A percentile compares a stretch with the other conserved stretches of the same genome.
These are phyloP conservation scores for Morphnarchus princeps DNA, from an alignment of 2,113 vertebrate species.

Conservation along the genomic window DNA sequence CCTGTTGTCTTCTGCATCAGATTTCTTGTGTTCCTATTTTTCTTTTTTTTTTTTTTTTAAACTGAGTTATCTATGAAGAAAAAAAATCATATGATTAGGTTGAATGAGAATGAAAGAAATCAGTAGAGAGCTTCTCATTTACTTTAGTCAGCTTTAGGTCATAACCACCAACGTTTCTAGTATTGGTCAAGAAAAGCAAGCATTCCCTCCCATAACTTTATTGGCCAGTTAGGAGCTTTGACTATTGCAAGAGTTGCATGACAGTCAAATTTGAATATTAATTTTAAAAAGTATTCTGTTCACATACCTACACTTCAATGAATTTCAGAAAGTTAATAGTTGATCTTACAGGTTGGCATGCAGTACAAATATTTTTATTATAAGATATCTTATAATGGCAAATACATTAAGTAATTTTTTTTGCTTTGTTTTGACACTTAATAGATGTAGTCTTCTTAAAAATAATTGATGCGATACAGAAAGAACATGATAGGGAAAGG, in stretches of 20 bases:
- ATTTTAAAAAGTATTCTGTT: not conserved
- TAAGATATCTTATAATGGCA: not conserved
- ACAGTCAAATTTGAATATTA: not conserved
- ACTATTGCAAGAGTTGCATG: not conserved
- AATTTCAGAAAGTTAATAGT: not conserved
- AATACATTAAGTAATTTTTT: not conserved
- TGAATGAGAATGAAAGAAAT: not conserved
- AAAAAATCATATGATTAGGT: not conserved
- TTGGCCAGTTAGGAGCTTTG: not conserved
- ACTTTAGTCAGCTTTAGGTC: not conserved
- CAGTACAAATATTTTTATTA: not conserved
- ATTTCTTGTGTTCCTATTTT: not conserved
- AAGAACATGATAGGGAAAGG: not conserved
- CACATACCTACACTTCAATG: not conserved
- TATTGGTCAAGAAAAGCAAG: not conserved
- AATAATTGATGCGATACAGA: not conserved
- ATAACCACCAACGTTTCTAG: not conserved
- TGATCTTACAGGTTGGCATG: not conserved
- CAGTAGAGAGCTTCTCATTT: not conserved
- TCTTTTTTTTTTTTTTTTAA: fast-evolving
- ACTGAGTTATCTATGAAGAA: not conserved
- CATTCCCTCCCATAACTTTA: not conserved
- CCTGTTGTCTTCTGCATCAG: not conserved
- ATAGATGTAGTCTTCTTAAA: not conserved
- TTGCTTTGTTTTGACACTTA: not conserved